Conservation (phyloP, 2,113 vertebrate species). For the Cariama cristata region DNA sequence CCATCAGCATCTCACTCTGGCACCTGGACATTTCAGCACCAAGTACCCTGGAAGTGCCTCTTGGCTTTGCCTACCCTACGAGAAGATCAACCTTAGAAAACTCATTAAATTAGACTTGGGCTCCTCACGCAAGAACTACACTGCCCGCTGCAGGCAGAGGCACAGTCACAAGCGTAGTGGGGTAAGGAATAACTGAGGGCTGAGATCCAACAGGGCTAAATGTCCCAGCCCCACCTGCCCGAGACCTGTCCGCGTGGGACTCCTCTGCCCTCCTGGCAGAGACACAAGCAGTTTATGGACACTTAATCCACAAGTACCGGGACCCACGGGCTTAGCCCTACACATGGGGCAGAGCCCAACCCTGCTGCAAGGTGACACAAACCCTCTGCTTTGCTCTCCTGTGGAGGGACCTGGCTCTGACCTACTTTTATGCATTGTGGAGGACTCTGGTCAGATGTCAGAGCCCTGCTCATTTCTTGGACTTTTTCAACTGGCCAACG, state of each 20-base stretch:
- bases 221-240: background rate
- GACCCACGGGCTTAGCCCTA: background rate
- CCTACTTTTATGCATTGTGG: fast-evolving
- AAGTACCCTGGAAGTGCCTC: background rate
- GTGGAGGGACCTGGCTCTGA: background rate
- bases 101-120: background rate
- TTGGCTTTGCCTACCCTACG: background rate
- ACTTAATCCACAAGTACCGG: no score
- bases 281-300: background rate
- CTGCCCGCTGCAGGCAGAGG: background rate
- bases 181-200: background rate
- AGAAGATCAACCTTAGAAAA: background rate
- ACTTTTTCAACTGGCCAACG: background rate
- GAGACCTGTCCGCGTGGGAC: fast-evolving
- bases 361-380: background rate
- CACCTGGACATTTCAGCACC: background rate
- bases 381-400: background rate
- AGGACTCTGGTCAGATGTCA: background rate
- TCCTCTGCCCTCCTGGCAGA: background rate
- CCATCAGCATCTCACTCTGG: background rate
- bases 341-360: background rate
- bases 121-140: background rate
- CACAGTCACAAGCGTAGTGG: background rate
- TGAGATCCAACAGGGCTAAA: background rate
- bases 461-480: background rate